These are phyloP conservation scores for Gopherus flavomarginatus DNA, from an alignment of 2,113 vertebrate species.

Conservation along the genomic window DNA sequence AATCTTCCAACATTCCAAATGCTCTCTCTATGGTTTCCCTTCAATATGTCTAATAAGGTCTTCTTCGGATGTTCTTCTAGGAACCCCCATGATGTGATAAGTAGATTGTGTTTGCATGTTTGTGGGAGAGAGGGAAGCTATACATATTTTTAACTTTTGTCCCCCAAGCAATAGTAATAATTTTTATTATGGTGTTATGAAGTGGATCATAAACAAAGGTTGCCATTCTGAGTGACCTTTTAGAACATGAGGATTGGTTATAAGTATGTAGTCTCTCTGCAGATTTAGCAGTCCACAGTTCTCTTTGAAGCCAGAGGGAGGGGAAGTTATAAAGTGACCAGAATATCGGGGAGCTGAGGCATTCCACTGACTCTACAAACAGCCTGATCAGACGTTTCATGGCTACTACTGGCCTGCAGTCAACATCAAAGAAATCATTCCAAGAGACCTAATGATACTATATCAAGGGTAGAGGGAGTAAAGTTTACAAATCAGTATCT, in stretches of 20 bases:
- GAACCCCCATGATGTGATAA: neutral
- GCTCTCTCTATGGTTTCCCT: neutral
- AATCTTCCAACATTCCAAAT: neutral
- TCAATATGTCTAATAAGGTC: neutral
- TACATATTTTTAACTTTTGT: neutral
- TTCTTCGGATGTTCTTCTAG: neutral
- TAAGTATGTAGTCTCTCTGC: neutral
- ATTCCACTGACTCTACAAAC: neutral
- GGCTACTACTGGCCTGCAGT: neutral
- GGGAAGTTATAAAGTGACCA: neutral
- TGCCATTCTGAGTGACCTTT: neutral
- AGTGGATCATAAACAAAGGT: neutral
- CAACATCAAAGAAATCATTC: neutral
- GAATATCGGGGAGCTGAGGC: neutral
- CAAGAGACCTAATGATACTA: neutral
- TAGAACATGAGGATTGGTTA: neutral
- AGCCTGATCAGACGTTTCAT: neutral
- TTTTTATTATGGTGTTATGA: neutral
- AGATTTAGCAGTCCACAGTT: neutral
- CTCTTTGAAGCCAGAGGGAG: neutral
- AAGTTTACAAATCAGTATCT: neutral
- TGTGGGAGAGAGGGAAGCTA: neutral
- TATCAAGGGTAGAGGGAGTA: neutral
- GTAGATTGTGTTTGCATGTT: neutral
- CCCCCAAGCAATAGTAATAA: neutral